A percentile compares a stretch with the other conserved stretches of the same genome.
These are phyloP conservation scores for Pedicia rivosa DNA, from an alignment of 2,888 invertebrate genomes.

Conservation along the genomic window DNA sequence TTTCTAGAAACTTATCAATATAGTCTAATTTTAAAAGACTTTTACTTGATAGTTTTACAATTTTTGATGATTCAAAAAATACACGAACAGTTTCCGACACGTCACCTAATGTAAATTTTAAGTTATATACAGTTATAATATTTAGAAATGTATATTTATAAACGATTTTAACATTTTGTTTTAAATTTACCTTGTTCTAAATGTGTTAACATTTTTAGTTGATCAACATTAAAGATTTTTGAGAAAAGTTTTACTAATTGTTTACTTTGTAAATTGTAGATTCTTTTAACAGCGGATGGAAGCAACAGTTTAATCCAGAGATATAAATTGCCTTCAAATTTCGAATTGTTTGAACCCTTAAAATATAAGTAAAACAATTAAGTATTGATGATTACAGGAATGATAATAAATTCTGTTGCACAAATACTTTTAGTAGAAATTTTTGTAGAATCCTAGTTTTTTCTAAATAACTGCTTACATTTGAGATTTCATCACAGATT, in stretches of 20 bases:
- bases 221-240: conserved; percentile 54
- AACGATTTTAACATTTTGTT: background rate
- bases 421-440: conserved; percentile 39
- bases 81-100: conserved; percentile 69
- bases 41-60: conserved; percentile 41
- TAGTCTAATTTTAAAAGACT: conserved; percentile 59
- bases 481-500: conserved; percentile 62
- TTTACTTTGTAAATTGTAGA: conserved; percentile 87
- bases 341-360: conserved; percentile 36
- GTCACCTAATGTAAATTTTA: conserved; percentile 37
- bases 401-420: too few relatives aligned
- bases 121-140: background rate
- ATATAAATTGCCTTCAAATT: conserved; percentile 60
- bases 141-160: background rate
- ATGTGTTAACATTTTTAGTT: conserved; percentile 69
- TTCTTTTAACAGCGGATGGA: conserved; percentile 65
- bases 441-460: conserved; percentile 59
- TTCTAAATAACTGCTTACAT: conserved; percentile 59
- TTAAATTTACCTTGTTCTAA: conserved; percentile 48
- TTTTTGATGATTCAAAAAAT: conserved; percentile 53
- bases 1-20: conserved; percentile 57
- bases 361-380: conserved; percentile 10
- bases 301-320: conserved; percentile 71
- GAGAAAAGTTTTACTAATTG: conserved; percentile 81
- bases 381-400: too few relatives aligned